Evolutionary conservation across 1,140 invertebrate species (phyloP), one percentile per base, ranked within the genome.

Genomic region (Epicauta chinensis): DNA sequence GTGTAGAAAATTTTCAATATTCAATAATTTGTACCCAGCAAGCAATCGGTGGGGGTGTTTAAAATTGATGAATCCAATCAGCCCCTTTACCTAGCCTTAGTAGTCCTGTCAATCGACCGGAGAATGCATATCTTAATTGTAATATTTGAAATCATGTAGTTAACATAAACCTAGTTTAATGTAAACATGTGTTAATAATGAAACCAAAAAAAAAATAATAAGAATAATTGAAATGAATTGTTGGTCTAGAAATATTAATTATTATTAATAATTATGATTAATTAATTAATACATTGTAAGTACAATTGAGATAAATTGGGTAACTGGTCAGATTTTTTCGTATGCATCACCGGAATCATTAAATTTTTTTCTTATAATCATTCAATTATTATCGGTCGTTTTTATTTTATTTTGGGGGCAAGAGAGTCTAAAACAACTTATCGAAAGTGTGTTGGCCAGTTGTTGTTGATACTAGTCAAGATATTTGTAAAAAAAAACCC

Each of bases 401-500:
- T 23, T 7, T 7, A 7, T 23, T 23, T 7, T 23, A 7, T n/a
- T n/a, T n/a, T 3, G 23, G 23, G 23, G 23, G 4, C 2, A 7
- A 23, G 4, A 5, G 23, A 7, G 4, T 5, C 4, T 23, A 5
- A 7, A 23, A 23, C 23, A 23, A 23, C 23, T 23, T 23, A n/a
- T n/a, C 42, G 34, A 49, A 39, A 38, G 11, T 40, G 34, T n/a
- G 44, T 30, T 7, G 56, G 56, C 48, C 52, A 51, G 55, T 60
- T 55, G 58, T 62, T 69, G 62, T 67, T 65, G 66, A 68, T 69
- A 67, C 67, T 69, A 69, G 67, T 69, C 67, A 68, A 61, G 63
- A n/a, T 67, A 65, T 55, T 64, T 63, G 61, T 69, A 66, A 59
- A 58, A 23, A 23, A 65, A 59, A 59, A 66, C 64, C 62, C 59